phyloP scores from a whole-genome alignment of 1,140 invertebrate species.

The Pseudomyrmex dendroicus region DNA sequence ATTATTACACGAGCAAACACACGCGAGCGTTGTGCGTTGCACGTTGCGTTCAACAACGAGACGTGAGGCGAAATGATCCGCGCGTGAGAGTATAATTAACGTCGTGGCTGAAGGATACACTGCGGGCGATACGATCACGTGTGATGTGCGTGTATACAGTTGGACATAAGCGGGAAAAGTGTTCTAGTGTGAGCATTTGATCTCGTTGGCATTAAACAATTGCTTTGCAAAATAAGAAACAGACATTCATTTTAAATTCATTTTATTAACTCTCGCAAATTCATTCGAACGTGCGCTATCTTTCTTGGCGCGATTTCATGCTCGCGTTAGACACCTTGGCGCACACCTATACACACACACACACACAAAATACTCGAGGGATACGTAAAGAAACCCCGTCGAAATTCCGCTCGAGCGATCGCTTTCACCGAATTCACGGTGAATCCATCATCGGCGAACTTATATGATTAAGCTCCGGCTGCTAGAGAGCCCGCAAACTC shows the following conservation, averaged over 20 bases:
- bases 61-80: constrained; percentile 39
- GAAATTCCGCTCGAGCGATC: neutral
- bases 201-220: neutral
- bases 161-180: neutral
- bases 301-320: constrained; percentile 7
- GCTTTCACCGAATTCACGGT: constrained; percentile 7
- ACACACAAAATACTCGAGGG: neutral
- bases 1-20: constrained; percentile 66
- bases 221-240: neutral
- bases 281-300: too few relatives aligned
- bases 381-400: neutral
- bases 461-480: constrained; percentile 30
- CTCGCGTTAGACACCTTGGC: neutral
- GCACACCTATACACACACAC: neutral
- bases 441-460: constrained; percentile 45
- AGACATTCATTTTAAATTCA: too few relatives aligned
- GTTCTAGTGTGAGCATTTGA: neutral
- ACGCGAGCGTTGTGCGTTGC: constrained; percentile 36
- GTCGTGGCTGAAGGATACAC: constrained; percentile 34
- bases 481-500: constrained; percentile 23
- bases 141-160: neutral
- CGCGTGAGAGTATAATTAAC: constrained; percentile 50
- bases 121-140: neutral
- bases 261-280: neutral
- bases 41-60: constrained; percentile 33